Evolutionary conservation across 1,140 invertebrate genomes (phyloP).

Genomic region (Tetraneura akinire): DNA sequence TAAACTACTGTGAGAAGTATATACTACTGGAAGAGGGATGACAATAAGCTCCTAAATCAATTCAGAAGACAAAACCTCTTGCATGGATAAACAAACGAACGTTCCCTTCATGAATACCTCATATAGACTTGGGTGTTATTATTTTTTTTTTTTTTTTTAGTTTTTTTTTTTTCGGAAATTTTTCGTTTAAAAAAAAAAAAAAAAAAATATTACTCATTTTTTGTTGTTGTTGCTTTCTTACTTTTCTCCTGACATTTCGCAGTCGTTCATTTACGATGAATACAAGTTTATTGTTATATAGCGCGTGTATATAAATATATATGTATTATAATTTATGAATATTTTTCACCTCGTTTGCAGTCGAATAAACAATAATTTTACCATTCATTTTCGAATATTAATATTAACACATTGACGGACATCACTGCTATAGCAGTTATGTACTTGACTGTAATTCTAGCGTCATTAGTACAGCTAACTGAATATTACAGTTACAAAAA

Average conservation of each 20-base stretch:
- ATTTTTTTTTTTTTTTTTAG: background rate
- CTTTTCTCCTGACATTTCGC: background rate
- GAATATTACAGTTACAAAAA: no score
- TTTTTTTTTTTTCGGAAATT: background rate
- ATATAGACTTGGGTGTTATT: background rate
- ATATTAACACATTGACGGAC: no score
- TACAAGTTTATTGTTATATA: background rate
- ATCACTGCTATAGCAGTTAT: no score
- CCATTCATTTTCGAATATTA: slow-evolving; percentile 27
- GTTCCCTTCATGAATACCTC: background rate
- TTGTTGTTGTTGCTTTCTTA: background rate
- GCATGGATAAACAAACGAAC: slow-evolving; percentile 26
- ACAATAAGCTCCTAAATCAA: slow-evolving; percentile 50
- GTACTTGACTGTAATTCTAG: no score
- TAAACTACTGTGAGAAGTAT: no score
- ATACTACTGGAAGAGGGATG: slow-evolving; percentile 14
- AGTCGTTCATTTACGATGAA: background rate
- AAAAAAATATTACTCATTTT: no score
- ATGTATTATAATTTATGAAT: no score
- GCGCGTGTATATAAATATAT: background rate
- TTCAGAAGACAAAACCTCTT: slow-evolving; percentile 35
- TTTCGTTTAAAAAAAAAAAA: slow-evolving; percentile 18
- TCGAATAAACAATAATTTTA: slow-evolving; percentile 35
- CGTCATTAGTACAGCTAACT: no score
- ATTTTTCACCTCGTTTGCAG: slow-evolving; percentile 32